Evolutionary conservation across 2,888 invertebrate species (phyloP), one percentile per base, ranked within the genome.

Genomic region (Drosophila hamatofila): DNA sequence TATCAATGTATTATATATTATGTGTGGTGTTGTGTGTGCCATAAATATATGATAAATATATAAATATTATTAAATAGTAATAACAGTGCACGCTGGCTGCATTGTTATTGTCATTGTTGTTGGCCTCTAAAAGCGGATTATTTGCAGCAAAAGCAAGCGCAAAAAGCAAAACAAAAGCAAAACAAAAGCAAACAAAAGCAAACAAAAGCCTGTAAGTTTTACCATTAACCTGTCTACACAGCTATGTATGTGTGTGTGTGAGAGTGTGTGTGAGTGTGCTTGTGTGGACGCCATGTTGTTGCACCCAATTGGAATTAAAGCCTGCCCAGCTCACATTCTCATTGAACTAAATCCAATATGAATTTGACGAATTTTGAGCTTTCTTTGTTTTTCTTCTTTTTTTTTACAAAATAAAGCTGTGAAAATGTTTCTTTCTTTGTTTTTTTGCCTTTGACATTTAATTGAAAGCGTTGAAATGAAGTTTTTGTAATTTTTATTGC

Each of bases 91-190:
- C 56, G 59, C 49, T 61, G 60, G 62, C 62, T 68, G 62, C n/a
- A 42, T 54, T 54, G 66, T 57, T 23, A 30, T 61, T 63, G 42
- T 57, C 48, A 51, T 63, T 61, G 23, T 52, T 70, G 42, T 61
- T 70, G 72, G 73, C 73, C 66, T 72, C 71, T 60, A 86, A 86
- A 88, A 83, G 81, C 89, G 89, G 84, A 84, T 84, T 84, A 83
- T 72, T 65, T 64, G 72, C 76, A 77, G 51, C 75, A 64, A 66
- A 55, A 68, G 71, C 68, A 64, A 66, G 52, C 66, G 71, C 68
- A 76, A 68, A 51, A 21, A 69, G 78, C 85, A 46, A 25, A n/a
- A n/a, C n/a, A n/a, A 46, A 18, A 49, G 65, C 67, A 76, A 68
- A 52, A 33, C 80, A 66, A 49, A 30, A 49, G 65, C 74, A 71